Conservation (phyloP, 2,797 vertebrate species). For the Emys orbicularis region DNA sequence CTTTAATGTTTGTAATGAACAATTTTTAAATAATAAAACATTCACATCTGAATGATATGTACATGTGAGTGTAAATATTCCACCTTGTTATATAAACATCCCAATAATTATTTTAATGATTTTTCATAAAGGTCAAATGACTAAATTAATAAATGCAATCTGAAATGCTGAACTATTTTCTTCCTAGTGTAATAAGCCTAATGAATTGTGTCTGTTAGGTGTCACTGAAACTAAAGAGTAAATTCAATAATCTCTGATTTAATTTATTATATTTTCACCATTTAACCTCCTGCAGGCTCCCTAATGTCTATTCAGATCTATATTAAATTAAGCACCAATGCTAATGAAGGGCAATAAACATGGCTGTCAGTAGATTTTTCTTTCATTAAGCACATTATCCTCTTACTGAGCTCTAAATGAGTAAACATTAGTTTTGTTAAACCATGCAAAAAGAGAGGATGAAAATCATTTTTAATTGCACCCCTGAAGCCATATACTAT, state of each 20-base stretch:
- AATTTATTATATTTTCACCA: constrained; percentile 87
- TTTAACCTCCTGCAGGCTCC: constrained; percentile 90
- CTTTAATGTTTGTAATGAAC: neutral
- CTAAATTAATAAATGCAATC: constrained; percentile 71
- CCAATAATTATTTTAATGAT: constrained; percentile 49
- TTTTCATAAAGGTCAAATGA: constrained; percentile 66
- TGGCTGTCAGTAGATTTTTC: constrained; percentile 89
- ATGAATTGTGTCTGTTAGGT: constrained; percentile 85
- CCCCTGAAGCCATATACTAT: constrained; percentile 74
- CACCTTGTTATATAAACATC: neutral
- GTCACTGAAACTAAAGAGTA: constrained; percentile 86
- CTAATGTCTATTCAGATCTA: constrained; percentile 91
- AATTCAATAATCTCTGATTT: constrained; percentile 89
- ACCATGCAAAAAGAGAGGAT: constrained; percentile 84
- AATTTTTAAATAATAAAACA: constrained; percentile 28
- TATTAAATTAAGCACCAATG: constrained; percentile 90
- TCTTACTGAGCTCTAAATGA: constrained; percentile 88
- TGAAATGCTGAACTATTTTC: constrained; percentile 74
- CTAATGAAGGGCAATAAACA: constrained; percentile 90
- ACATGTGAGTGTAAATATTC: constrained; percentile 36
- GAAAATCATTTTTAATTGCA: constrained; percentile 82
- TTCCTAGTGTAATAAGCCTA: constrained; percentile 77
- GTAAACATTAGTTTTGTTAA: constrained; percentile 89
- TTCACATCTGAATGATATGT: constrained; percentile 30
- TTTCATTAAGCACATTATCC: constrained; percentile 91